Base-by-base conservation (phyloP, 1,140 invertebrate genomes). In the Mylabris phalerata region DNA sequence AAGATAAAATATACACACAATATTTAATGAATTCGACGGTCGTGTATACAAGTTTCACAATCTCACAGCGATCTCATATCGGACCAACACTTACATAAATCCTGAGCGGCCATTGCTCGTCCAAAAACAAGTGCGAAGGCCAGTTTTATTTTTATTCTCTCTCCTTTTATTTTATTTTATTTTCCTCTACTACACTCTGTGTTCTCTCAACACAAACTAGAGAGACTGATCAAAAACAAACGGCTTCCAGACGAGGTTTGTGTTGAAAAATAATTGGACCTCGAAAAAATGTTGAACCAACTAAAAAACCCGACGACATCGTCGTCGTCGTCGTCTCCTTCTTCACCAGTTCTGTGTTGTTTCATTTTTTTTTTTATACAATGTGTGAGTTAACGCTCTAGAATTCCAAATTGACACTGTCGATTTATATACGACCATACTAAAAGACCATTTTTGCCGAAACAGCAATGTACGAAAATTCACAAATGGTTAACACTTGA, bases 231-330 rank as follows among this genome's bases (percentile, higher is more conserved):
- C 51, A 65, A 65, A 67, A 67, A 64, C 60, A 63, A 65, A 65
- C 61, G 50, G 63, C 63, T 60, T 60, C 62, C 60, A 64, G 60
- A 65, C 60, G 50, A 60, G 55, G 60, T 63, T 61, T 65, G 63
- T 67, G 65, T 67, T 59, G 63, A 63, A 67, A 67, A 67, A 67
- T 67, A 67, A 67, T 67, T 67, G 65, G 65, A 55, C 48, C 47
- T 42, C 65, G 60, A 64, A 67, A 67, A 66, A 60, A 63, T 67
- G 59, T 66, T 57, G 60, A 57, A 59, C 54, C 49, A 41, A 32
- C 51, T 59, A 64, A 67, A 19, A 67, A 67, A 67, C 65, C 57
- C 47, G 63, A 32, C 60, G 51, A 54, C 32, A 32, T 32, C 32
- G 42, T 43, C 51, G 51, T 32, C 32, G 32, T 32, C 32, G 32